phyloP scores from a whole-genome alignment of 2,113 vertebrate genomes.

The Argyrosomus japonicus region DNA sequence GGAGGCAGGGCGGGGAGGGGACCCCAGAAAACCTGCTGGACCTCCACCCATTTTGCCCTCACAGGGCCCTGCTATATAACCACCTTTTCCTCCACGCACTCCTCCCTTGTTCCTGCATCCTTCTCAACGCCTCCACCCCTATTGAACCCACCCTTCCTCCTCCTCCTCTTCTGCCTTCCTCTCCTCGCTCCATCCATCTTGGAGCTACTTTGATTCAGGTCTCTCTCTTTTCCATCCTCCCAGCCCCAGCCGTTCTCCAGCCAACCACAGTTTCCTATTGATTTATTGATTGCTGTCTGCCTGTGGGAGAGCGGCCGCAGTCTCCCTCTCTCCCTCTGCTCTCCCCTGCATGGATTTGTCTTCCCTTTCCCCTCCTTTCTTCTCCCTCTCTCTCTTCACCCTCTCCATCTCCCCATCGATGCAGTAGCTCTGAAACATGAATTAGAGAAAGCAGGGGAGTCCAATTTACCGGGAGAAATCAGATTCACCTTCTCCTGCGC shows the following conservation, averaged over 20 bases:
- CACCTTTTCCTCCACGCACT: conserved; percentile 64
- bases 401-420: conserved; percentile 84
- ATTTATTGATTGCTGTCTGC: conserved; percentile 98
- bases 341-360: conserved; percentile 91
- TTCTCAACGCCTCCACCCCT: conserved; percentile 72
- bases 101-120: conserved; percentile 81
- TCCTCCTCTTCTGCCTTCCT: conserved; percentile 83
- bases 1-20: conserved; percentile 61
- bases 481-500: conserved; percentile 81
- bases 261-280: conserved; percentile 97
- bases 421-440: conserved; percentile 88
- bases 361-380: conserved; percentile 80
- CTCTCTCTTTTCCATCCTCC: conserved; percentile 90
- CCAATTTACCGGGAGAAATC: conserved; percentile 87
- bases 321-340: conserved; percentile 90
- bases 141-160: conserved; percentile 84
- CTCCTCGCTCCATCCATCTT: conserved; percentile 92
- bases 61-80: conserved; percentile 71
- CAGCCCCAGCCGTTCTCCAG: conserved; percentile 87
- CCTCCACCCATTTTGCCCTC: conserved; percentile 70
- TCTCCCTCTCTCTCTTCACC: conserved; percentile 72
- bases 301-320: conserved; percentile 91
- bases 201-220: conserved; percentile 90
- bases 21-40: conserved; percentile 49
- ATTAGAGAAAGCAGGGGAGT: conserved; percentile 92